Base-by-base conservation (phyloP, 2,888 invertebrate species). In the Lysandra coridon region DNA sequence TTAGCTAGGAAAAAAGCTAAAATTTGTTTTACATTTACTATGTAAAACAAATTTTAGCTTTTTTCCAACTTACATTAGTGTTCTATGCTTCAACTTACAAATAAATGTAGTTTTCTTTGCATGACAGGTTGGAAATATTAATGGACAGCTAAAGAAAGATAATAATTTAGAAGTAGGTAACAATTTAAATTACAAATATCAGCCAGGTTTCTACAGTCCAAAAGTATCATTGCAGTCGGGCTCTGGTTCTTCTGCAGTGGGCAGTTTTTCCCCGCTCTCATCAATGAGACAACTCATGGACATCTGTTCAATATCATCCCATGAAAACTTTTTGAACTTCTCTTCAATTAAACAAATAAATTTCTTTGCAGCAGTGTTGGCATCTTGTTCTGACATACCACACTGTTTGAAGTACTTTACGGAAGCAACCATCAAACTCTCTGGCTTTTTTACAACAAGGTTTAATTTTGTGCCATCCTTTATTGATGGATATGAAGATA, bases 401-500 rank as follows among this genome's bases (percentile, higher is more conserved):
- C 95, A 96, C 84, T 95, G 96, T 89, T 95, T 94, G 83, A 96
- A 95, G 83, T 96, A 95, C 85, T 95, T 95, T 1, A 93, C 88
- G 57, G 96, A 90, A 30, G 94, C 95, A 76, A 96, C 95, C 81
- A 95, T 94, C 0, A 97, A 88, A 0, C 95, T 91, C 79, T 96
- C 96, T 7, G 96, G 95, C 84, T 97, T 97, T 86, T 96, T 97
- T 4, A 97, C 95, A 44, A 97, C 94, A 80, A 97, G 90, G 86
- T 96, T 96, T 74, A 98, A 86, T 88, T 97, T 97, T 23, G 96
- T 95, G 1, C 97, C 97, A 81, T 97, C 97, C 88, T 96, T 96
- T 60, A 97, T 96, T 82, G 95, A 95, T 5, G 96, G 96, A 88
- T 97, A 97, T 74, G 96, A 96, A 73, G 95, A 94, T 75, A 98